phyloP scores from a whole-genome alignment of 2,113 vertebrate genomes.

The Accipiter cooperii region DNA sequence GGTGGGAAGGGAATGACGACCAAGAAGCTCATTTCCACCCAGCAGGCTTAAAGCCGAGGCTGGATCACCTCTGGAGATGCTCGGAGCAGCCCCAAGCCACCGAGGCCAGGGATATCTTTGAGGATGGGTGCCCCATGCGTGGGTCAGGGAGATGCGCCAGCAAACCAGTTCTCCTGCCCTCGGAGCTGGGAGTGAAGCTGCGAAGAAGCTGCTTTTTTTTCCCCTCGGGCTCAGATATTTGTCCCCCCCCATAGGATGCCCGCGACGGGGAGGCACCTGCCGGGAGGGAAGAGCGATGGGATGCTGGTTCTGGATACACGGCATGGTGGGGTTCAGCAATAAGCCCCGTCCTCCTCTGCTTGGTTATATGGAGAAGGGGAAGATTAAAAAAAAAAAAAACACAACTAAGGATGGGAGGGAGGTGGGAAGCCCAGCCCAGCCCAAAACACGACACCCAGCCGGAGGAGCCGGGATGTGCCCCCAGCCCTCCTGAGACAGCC shows the following conservation, averaged over 20 bases:
- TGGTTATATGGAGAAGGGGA: rapidly evolving
- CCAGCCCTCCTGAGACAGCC: neutral
- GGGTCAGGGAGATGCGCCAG: neutral
- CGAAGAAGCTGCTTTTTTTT: neutral
- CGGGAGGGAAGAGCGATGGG: neutral
- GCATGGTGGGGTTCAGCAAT: neutral
- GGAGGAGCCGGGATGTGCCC: neutral
- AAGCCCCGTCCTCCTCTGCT: neutral
- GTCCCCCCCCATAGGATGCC: rapidly evolving
- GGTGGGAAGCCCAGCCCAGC: neutral
- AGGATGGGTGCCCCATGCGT: rapidly evolving
- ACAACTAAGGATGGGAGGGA: neutral
- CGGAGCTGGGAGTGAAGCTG: neutral
- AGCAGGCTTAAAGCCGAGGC: neutral
- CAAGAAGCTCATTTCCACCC: neutral
- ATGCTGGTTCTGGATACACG: neutral
- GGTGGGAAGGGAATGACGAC: neutral
- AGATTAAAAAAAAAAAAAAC: neutral
- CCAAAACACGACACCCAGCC: rapidly evolving
- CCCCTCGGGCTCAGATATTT: neutral
- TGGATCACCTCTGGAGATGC: neutral
- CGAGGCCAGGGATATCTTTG: rapidly evolving
- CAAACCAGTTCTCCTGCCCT: neutral
- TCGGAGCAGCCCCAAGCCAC: neutral
- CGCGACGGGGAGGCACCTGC: neutral